Evolutionary conservation across 2,888 invertebrate genomes (phyloP).

Genomic region (Ichneumoninae sp.): DNA sequence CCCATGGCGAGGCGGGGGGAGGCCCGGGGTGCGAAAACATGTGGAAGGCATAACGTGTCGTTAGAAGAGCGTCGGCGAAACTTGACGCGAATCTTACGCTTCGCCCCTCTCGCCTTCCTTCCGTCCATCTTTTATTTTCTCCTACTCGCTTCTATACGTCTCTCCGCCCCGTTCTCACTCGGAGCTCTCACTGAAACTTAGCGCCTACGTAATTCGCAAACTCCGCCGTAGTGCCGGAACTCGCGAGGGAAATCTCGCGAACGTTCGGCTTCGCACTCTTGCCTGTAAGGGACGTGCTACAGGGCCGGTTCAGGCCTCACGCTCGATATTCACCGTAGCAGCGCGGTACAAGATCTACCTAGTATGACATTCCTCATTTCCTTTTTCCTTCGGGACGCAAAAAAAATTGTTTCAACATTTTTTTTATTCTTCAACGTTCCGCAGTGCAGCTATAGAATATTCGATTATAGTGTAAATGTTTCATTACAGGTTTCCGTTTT

Average conservation of each 20-base stretch:
- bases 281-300: background rate
- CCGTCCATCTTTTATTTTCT: conserved; percentile 21
- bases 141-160: conserved; percentile 13
- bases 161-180: conserved; percentile 6
- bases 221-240: conserved; percentile 4
- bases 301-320: background rate
- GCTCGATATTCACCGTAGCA: background rate
- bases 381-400: too few relatives aligned
- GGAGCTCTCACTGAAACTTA: conserved; percentile 12
- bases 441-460: too few relatives aligned
- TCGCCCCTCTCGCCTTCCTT: conserved; percentile 4
- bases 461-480: too few relatives aligned
- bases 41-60: conserved; percentile 72
- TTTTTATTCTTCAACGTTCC: too few relatives aligned
- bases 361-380: too few relatives aligned
- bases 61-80: conserved; percentile 53
- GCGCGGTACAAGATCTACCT: too few relatives aligned
- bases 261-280: conserved; percentile 27
- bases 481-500: too few relatives aligned
- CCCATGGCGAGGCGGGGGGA: too few relatives aligned
- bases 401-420: too few relatives aligned
- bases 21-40: conserved; percentile 69
- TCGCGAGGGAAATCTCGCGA: conserved; percentile 54
- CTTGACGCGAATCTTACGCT: conserved; percentile 32
- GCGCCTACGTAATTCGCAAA: background rate